Percentiles rank a stretch among this genome's conserved stretches.
Conservation (phyloP, 1,140 invertebrate species). For the Hermatobates lingyangjiaoensis region DNA sequence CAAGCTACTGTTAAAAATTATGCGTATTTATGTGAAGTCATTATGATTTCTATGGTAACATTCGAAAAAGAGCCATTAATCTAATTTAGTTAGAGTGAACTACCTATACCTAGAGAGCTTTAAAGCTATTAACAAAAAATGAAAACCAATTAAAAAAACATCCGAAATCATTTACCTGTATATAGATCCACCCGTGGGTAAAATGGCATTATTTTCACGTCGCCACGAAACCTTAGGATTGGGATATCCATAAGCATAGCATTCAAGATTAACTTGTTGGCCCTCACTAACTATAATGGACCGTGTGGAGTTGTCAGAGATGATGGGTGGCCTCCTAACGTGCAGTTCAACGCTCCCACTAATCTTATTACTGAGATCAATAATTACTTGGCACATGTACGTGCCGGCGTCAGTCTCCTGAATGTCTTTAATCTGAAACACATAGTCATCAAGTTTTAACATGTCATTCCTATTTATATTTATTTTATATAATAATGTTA, state of each 20-base stretch:
- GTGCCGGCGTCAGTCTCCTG: slow-evolving; percentile 81
- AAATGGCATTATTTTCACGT: slow-evolving; percentile 76
- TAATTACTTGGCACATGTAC: slow-evolving; percentile 72
- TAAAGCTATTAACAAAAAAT: too few relatives aligned
- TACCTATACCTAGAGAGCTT: too few relatives aligned
- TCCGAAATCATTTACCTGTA: too few relatives aligned
- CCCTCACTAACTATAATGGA: slow-evolving; percentile 67
- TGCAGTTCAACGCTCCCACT: slow-evolving; percentile 64
- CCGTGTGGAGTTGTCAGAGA: slow-evolving; percentile 80
- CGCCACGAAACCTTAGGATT: slow-evolving; percentile 72
- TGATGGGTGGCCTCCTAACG: slow-evolving; percentile 69
- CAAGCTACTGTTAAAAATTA: too few relatives aligned
- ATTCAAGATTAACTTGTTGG: slow-evolving; percentile 58
- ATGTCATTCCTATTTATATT: neutral
- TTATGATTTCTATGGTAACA: too few relatives aligned
- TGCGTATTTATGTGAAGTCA: too few relatives aligned
- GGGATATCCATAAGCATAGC: slow-evolving; percentile 70
- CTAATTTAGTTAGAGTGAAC: too few relatives aligned
- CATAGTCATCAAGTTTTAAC: neutral
- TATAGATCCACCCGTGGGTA: slow-evolving; percentile 71
- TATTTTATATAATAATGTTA: too few relatives aligned
- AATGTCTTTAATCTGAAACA: slow-evolving; percentile 68
- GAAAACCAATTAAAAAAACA: too few relatives aligned
- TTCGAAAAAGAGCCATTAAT: too few relatives aligned
- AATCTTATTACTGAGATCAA: slow-evolving; percentile 55